Evolutionary conservation across 2,113 vertebrate species (phyloP), one percentile per base, ranked within the genome.

Genomic region (Toxotes chatareus): DNA sequence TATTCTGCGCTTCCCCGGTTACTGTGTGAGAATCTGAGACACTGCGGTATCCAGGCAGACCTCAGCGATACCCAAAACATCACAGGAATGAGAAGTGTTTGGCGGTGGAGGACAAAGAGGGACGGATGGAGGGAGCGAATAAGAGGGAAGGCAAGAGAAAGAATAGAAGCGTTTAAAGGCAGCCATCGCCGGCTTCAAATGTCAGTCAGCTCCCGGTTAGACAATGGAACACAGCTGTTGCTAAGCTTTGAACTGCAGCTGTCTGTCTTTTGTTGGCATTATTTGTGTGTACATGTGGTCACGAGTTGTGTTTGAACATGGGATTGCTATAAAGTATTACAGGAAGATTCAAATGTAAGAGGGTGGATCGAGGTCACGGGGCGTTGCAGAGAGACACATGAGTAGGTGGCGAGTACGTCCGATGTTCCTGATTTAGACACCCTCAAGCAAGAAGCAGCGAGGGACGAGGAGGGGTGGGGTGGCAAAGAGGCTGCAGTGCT

Each of bases 221-320:
- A 92, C 91, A 93, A 92, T 90, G 76, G 77, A 86, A 86, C 73
- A 69, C 92, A 93, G 91, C 91, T 93, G 91, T 85, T 84, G 84
- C 80, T 34, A 42, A 73, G 85, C 88, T 93, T 88, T 93, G 88
- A 91, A 86, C 86, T 86, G 89, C 90, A 90, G 90, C 91, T 90
- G 92, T 86, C 84, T 44, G 60, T 77, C 82, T 80, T 36, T 63
- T 27, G 60, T 55, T 83, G 79, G 76, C 67, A 51, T 76, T 72
- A 44, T 78, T 62, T 62, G 64, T 21, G 68, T 73, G 82, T 81
- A 76, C 74, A 77, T 83, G 86, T 69, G 86, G 80, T 71, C 53
- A 40, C 61, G 49, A 67, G 82, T 66, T 63, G 82, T 76, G 68
- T 88, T 82, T 69, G 44, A 87, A 86, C 79, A 88, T 21, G 57